Conservation (phyloP, 2,888 invertebrate genomes). For the Zhengitettix transpicula region DNA sequence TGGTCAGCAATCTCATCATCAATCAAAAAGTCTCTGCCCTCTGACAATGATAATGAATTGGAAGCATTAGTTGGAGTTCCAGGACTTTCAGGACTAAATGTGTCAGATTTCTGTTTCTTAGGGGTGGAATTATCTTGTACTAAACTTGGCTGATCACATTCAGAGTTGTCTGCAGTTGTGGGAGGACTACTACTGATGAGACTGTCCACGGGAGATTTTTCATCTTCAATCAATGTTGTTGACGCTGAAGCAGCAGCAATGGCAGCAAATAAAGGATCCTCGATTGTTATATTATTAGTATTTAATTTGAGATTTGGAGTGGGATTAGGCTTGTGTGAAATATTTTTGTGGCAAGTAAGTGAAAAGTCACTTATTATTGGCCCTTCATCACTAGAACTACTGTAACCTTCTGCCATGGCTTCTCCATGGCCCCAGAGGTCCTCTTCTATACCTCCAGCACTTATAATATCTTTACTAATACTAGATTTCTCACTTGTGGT, state of each 20-base stretch:
- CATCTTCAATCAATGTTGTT: constrained; percentile 57
- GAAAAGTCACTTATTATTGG: neutral
- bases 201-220: constrained; percentile 70
- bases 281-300: constrained; percentile 30
- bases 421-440: constrained; percentile 41
- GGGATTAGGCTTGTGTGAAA: neutral
- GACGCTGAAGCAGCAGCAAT: constrained; percentile 44
- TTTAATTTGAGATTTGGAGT: neutral
- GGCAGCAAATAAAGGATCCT: constrained; percentile 58
- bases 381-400: constrained; percentile 32
- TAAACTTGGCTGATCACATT: constrained; percentile 21
- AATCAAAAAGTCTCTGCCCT: constrained; percentile 66
- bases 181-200: constrained; percentile 43
- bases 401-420: constrained; percentile 43
- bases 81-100: constrained; percentile 30
- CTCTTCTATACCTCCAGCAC: constrained; percentile 23
- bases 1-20: constrained; percentile 88
- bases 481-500: constrained; percentile 34
- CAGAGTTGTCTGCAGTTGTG: constrained; percentile 26
- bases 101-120: neutral
- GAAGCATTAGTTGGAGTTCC: constrained; percentile 64
- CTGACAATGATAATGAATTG: constrained; percentile 55
- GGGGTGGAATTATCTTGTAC: neutral
- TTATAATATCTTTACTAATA: constrained; percentile 3
- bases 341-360: neutral